A percentile compares a stretch with the other conserved stretches of the same genome.
phyloP scores from a whole-genome alignment of 2,888 invertebrate species.

The Craniophora ligustri region DNA sequence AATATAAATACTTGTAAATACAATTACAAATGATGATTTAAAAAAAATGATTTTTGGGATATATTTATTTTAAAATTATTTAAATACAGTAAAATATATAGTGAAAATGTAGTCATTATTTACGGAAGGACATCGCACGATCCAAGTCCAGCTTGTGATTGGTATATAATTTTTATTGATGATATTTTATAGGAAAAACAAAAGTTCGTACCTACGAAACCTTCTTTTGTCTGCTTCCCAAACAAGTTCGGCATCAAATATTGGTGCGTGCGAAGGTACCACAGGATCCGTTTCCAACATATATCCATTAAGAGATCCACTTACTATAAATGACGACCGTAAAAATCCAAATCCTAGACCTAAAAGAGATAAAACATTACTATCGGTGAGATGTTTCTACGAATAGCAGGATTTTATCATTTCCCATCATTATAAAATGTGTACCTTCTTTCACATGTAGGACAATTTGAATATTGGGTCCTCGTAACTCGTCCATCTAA shows the following conservation, averaged over 20 bases:
- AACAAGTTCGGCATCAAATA: slow-evolving; percentile 92
- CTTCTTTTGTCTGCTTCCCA: slow-evolving; percentile 93
- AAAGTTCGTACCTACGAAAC: slow-evolving; percentile 88
- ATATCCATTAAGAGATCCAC: slow-evolving; percentile 90
- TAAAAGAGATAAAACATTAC: slow-evolving; percentile 56
- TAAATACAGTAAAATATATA: too few relatives aligned
- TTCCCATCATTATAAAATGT: background rate
- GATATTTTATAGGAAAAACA: slow-evolving; percentile 10
- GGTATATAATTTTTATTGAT: background rate
- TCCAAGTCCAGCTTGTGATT: background rate
- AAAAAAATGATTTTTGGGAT: too few relatives aligned
- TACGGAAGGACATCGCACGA: too few relatives aligned
- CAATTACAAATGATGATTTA: too few relatives aligned
- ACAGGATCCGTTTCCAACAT: slow-evolving; percentile 91
- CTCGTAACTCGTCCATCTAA: slow-evolving; percentile 91
- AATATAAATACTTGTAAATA: background rate
- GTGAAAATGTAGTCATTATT: too few relatives aligned
- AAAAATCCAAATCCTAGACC: slow-evolving; percentile 89
- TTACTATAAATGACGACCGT: slow-evolving; percentile 86
- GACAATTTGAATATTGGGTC: slow-evolving; percentile 90
- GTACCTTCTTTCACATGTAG: slow-evolving; percentile 91
- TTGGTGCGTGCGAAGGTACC: slow-evolving; percentile 87
- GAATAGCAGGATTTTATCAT: background rate
- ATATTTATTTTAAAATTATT: too few relatives aligned
- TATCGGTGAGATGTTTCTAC: background rate